Base-by-base conservation (phyloP, 2,888 invertebrate species). In the Drosophila emarginata region DNA sequence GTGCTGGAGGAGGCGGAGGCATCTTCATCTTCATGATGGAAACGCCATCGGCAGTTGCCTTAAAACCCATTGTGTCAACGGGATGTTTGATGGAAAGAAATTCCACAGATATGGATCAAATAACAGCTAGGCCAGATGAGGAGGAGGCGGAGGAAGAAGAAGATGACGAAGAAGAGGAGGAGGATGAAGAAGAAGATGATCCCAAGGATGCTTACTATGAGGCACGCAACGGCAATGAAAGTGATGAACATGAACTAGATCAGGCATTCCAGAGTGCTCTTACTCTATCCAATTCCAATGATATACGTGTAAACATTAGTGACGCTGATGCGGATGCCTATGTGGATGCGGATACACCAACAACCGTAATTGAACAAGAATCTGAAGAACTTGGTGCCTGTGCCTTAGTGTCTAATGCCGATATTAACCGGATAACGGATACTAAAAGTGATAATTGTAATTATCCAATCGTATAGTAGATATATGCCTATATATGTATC, bases 241-340 rank as follows among this genome's bases (percentile, higher is more conserved):
- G 85, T 70, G 90, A 90, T 68, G 90, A 90, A 68, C 80, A 89
- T 68, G 90, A 90, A 68, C 80, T 87, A 36, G 76, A 80, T 65
- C 77, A 79, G 62, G 76, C 80, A 72, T 84, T 87, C 60, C 82
- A 83, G 71, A 85, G 81, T 70, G 74, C 88, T 39, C 73, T 88
- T 67, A 83, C 82, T 58, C 62, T 80, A 70, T 64, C 69, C 57
- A 79, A 54, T 32, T 15, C 63, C 37, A 69, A 80, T 83, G 90
- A 88, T 79, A 85, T 86, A 73, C 82, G 80, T 73, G 68, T 79
- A 37, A 74, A 68, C 65, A 63, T 83, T 53, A 79, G 75, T 51
- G 70, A 74, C 45, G 79, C 56, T 12, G 74, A 72, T 39, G 72
- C 56, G 23, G 58, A 50, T 6, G 37, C 14, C 1, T 26, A 64